Evolutionary conservation across 1,140 invertebrate species (phyloP), one percentile per base, ranked within the genome.

Genomic region (Ditylenchus dipsaci): DNA sequence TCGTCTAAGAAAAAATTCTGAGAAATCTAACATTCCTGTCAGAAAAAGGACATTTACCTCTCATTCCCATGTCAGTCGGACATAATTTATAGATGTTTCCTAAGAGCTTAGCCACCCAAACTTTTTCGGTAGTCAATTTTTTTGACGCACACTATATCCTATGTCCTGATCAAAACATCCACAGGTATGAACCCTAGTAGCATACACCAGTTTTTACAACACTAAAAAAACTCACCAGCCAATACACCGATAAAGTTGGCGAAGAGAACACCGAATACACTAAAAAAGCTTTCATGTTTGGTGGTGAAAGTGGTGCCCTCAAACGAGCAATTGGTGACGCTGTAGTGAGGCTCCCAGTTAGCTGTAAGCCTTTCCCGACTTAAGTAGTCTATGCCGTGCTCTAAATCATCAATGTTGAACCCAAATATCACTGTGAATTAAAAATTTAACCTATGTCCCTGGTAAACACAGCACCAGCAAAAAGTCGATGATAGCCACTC

Each of bases 251-350:
- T 91, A 63, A 95, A 88, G 58, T 93, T 91, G 61, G 93, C 90
- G 85, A 95, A 92, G 85, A 94, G 93, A n/a, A 95, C 90, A 47
- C 91, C 92, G 84, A 93, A 92, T 57, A 93, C 91, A 17, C 89
- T 91, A 83, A 94, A 94, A 90, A 91, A 93, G 65, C 88, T 90
- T 72, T 78, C 84, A 78, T 42, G 83, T 83, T 8, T 82, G 81
- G 1, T 84, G 82, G 63, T 83, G 79, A 68, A 84, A 83, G 70
- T 23, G 33, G 53, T 62, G 26, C 45, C 65, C 33, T 64, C 71
- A 23, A n/a, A 42, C 23, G 71, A 66, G 59, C 78, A 79, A 64
- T 91, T 89, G 19, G 87, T 88, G 63, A 89, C 86, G 64, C 88
- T 86, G 85, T 92, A 95, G 60, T 88, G 85, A 0, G 92, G 87